Evolutionary conservation across 2,113 vertebrate species (phyloP), one percentile per base, ranked within the genome.

Genomic region (Amblyornis subalaris): DNA sequence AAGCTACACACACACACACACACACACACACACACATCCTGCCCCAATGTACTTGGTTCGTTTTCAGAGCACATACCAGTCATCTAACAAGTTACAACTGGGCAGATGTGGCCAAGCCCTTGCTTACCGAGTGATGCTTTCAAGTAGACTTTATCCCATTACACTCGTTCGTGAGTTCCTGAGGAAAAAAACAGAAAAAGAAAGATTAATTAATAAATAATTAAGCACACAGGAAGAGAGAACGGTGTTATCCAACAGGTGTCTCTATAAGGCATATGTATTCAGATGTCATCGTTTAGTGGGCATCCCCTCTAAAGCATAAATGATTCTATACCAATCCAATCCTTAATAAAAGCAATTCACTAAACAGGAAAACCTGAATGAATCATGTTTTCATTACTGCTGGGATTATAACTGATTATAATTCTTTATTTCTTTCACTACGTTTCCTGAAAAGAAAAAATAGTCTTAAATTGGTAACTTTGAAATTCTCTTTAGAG

Each of bases 21-120:
- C 3, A 14, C 7, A 3, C 14, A 33, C 29, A 28, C 8, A 28
- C 7, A 3, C 14, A 22, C 3, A 14, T 29, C 5, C 4, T 8
- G 5, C 9, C 3, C 0, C 0, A 65, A 25, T 65, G 21, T 26
- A 19, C 45, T 77, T 55, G 7, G 9, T 36, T 90, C 24, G n/a
- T 72, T 88, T 79, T 33, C 15, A 38, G 9, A 38, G 28, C 20
- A 50, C 25, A 6, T 36, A 22, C 7, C 25, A 35, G 6, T 53
- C 22, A 65, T 17, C n/a, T 28, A 24, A 48, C 22, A 21, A 48
- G 2, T 54, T 71, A 88, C 33, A 85, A 26, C 4, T 6, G 7
- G 28, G 20, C 10, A 82, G 65, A n/a, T 9, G 6, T 26, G 62
- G 31, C 7, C 47, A 71, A 77, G 29, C 7, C 11, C 22, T 53